Evolutionary conservation across 2,888 invertebrate genomes (phyloP).

Genomic region (Thysanoteuthis rhombus): DNA sequence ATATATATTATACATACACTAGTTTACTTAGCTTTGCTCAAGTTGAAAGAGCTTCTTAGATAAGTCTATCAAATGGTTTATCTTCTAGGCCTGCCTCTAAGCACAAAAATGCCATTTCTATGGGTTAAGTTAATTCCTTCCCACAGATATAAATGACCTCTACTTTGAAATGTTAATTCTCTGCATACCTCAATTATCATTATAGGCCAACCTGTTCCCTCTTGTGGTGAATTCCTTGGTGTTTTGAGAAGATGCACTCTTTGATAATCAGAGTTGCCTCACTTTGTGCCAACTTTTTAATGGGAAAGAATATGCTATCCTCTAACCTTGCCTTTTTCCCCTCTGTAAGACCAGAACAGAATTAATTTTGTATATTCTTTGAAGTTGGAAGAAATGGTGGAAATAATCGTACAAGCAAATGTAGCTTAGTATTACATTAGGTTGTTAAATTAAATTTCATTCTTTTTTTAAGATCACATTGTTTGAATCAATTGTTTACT

Average conservation of each 20-base stretch:
- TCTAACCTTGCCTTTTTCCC: neutral
- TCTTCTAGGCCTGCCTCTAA: neutral
- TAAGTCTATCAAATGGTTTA: neutral
- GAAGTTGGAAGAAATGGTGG: too few species aligned
- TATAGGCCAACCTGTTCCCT: neutral
- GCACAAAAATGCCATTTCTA: neutral
- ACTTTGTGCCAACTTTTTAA: neutral
- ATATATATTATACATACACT: constrained; percentile 12
- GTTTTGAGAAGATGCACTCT: neutral
- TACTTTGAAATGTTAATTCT: neutral
- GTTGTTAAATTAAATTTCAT: too few species aligned
- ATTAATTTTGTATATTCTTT: neutral
- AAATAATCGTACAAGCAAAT: too few species aligned
- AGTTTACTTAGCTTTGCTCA: neutral
- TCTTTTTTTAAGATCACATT: too few species aligned
- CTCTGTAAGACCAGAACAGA: neutral
- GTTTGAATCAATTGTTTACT: too few species aligned
- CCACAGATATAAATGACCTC: neutral
- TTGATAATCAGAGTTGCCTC: neutral
- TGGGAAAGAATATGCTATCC: neutral
- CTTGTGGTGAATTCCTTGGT: neutral
- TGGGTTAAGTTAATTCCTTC: neutral
- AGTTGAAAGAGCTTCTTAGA: neutral
- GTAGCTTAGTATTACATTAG: too few species aligned
- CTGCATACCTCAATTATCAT: neutral